Conservation (phyloP, 2,888 invertebrate species). For the Octonoba sinensis region DNA sequence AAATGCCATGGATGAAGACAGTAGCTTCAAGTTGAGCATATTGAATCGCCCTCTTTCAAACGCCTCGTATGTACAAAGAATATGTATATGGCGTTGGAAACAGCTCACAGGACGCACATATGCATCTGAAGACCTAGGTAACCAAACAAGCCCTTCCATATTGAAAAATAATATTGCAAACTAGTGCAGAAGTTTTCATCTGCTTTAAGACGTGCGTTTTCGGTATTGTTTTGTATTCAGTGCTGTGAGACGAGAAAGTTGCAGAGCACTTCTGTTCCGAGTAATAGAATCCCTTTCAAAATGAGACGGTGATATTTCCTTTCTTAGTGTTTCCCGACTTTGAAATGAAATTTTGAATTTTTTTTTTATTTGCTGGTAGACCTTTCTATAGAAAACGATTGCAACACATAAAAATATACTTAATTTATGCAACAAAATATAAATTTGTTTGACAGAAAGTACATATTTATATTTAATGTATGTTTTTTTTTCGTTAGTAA, state of each 20-base stretch:
- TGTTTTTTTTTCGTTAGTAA: too few relatives aligned
- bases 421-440: too few relatives aligned
- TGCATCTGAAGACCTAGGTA: constrained; percentile 21
- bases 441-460: too few relatives aligned
- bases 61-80: constrained; percentile 21
- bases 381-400: too few relatives aligned
- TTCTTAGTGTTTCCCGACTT: neutral
- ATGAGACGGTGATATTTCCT: constrained; percentile 25
- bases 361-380: neutral
- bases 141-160: constrained; percentile 39
- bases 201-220: constrained; percentile 39
- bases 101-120: constrained; percentile 4
- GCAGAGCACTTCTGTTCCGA: constrained; percentile 4
- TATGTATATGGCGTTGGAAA: constrained; percentile 34
- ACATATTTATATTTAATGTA: too few relatives aligned
- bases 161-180: constrained; percentile 57
- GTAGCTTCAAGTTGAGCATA: constrained; percentile 27
- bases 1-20: constrained; percentile 26
- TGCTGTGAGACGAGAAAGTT: constrained; percentile 34
- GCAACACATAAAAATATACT: too few relatives aligned
- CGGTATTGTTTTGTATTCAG: constrained; percentile 51
- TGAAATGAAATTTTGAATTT: neutral
- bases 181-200: constrained; percentile 53
- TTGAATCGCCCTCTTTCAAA: constrained; percentile 44
- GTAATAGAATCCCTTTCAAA: constrained; percentile 33